Percentiles rank a stretch among this genome's conserved stretches.
Conservation (phyloP, 2,888 invertebrate species). For the Polyploca ridens region DNA sequence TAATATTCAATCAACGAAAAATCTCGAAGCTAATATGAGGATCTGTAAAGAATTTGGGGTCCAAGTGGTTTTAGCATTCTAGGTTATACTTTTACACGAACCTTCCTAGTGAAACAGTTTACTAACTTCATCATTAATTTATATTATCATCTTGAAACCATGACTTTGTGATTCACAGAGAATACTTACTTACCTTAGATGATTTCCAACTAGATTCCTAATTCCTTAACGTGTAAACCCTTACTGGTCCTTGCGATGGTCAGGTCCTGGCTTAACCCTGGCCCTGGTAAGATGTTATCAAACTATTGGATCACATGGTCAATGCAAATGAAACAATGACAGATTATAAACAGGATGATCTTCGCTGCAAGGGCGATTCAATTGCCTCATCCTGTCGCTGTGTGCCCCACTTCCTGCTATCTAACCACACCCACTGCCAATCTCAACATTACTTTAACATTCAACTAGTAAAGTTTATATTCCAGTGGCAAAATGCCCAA, state of each 20-base stretch:
- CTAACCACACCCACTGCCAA: slow-evolving; percentile 12
- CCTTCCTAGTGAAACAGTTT: no score
- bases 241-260: neutral
- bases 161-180: no score
- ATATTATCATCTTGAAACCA: no score
- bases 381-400: slow-evolving; percentile 73
- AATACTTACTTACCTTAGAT: no score
- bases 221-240: no score
- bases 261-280: neutral
- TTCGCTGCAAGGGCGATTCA: slow-evolving; percentile 71
- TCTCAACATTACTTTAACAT: slow-evolving; percentile 31
- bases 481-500: slow-evolving; percentile 18
- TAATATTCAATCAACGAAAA: no score
- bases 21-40: no score
- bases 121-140: no score
- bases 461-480: slow-evolving; percentile 32
- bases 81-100: no score
- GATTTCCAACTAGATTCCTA: no score
- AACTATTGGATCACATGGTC: slow-evolving; percentile 7
- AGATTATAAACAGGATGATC: slow-evolving; percentile 59
- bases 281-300: neutral
- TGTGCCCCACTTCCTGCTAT: slow-evolving; percentile 61
- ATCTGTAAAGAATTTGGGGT: no score
- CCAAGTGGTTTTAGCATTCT: no score
- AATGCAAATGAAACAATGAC: slow-evolving; percentile 9